These are phyloP conservation scores for Chrysolina haemoptera DNA, from an alignment of 2,888 invertebrate species.

Conservation along the genomic window DNA sequence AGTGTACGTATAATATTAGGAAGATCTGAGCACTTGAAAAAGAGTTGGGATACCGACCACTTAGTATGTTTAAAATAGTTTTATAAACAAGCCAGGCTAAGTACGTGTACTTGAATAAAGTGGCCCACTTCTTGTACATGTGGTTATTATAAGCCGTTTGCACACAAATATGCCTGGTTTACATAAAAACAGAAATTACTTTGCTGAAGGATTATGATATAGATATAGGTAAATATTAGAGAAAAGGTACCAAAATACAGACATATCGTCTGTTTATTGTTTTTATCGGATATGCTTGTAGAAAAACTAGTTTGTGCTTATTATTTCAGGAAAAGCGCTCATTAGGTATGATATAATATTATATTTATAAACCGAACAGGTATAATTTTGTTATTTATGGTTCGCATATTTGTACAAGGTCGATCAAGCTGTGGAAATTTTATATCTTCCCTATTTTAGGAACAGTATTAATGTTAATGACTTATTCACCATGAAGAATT, in stretches of 20 bases:
- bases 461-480: too few relatives aligned
- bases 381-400: slow-evolving; percentile 11
- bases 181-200: slow-evolving; percentile 56
- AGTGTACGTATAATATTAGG: slow-evolving; percentile 51
- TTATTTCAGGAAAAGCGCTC: slow-evolving; percentile 1
- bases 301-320: not conserved
- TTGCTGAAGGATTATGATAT: slow-evolving; percentile 57
- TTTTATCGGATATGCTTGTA: not conserved
- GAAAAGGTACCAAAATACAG: slow-evolving; percentile 21
- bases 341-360: slow-evolving; percentile 26
- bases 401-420: not conserved
- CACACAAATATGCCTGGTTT: slow-evolving; percentile 57
- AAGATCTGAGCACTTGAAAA: slow-evolving; percentile 52
- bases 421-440: not conserved
- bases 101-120: slow-evolving; percentile 64
- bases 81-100: slow-evolving; percentile 64
- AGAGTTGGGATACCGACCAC: slow-evolving; percentile 58
- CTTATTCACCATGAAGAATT: too few relatives aligned
- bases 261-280: slow-evolving; percentile 31
- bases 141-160: slow-evolving; percentile 64
- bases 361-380: slow-evolving; percentile 14
- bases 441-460: not conserved
- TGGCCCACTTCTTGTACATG: slow-evolving; percentile 63
- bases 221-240: slow-evolving; percentile 57
- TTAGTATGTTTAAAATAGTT: slow-evolving; percentile 64